Percentiles rank a stretch among this genome's conserved stretches.
Evolutionary conservation across 2,888 invertebrate genomes (phyloP).

Genomic region (Polietes domitor): DNA sequence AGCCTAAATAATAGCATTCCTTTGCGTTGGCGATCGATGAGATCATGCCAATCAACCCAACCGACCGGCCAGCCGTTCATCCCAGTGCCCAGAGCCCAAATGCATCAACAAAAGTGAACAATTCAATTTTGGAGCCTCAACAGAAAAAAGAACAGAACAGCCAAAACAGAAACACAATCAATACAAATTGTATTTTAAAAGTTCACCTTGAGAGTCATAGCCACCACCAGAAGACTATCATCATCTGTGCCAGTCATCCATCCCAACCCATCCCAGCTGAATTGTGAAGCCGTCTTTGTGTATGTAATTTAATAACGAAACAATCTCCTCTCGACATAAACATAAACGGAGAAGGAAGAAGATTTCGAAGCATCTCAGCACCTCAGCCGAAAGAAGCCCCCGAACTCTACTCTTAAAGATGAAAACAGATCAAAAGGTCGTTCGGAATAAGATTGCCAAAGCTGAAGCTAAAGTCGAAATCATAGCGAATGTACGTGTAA

Average conservation of each 20-base stretch:
- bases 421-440: conserved; percentile 77
- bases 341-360: conserved; percentile 31
- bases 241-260: too few species aligned
- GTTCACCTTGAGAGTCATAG: conserved; percentile 61
- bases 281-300: not conserved
- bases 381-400: conserved; percentile 67
- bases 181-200: conserved; percentile 58
- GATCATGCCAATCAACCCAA: conserved; percentile 31
- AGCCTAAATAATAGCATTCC: not conserved
- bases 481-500: conserved; percentile 37
- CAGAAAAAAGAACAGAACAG: not conserved
- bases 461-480: conserved; percentile 4
- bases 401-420: not conserved
- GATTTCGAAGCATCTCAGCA: conserved; percentile 34
- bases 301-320: conserved; percentile 1
- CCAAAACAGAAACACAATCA: conserved; percentile 27
- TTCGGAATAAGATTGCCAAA: conserved; percentile 48
- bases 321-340: conserved; percentile 13
- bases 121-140: conserved; percentile 57
- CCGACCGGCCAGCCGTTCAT: conserved; percentile 40
- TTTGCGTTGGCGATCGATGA: conserved; percentile 38
- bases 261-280: too few species aligned
- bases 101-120: conserved; percentile 48
- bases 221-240: conserved; percentile 29
- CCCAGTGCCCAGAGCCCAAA: conserved; percentile 31